Percentiles rank a stretch among this genome's conserved stretches.
Evolutionary conservation across 2,888 invertebrate species (phyloP).

Genomic region (Apotomis capreana): DNA sequence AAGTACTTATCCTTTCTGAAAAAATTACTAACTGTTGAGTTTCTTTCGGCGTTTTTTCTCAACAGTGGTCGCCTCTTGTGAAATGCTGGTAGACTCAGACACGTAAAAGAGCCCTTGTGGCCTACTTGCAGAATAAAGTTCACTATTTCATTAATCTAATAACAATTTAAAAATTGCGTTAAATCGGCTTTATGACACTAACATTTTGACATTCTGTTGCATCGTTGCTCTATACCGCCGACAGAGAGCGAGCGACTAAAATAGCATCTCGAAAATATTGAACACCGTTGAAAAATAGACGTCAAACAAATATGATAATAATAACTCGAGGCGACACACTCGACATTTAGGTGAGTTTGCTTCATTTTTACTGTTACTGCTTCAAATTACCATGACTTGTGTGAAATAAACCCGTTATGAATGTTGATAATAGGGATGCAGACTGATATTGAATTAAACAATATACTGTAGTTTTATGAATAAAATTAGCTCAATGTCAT

Average conservation of each 20-base stretch:
- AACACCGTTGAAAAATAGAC: constrained; percentile 79
- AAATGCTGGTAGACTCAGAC: too few relatives aligned
- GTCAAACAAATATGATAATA: constrained; percentile 74
- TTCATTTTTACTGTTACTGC: constrained; percentile 47
- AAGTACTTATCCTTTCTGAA: too few relatives aligned
- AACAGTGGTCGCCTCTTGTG: too few relatives aligned
- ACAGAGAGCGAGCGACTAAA: constrained; percentile 68
- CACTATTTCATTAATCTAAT: too few relatives aligned
- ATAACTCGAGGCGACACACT: constrained; percentile 72
- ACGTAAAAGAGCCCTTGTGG: too few relatives aligned
- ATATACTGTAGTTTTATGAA: too few relatives aligned
- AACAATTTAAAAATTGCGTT: too few relatives aligned
- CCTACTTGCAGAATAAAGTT: too few relatives aligned
- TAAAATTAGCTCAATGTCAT: too few relatives aligned
- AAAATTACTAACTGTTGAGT: too few relatives aligned
- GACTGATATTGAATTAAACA: too few relatives aligned
- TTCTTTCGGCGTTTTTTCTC: too few relatives aligned
- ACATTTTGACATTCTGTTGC: neutral
- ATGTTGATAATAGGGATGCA: neutral
- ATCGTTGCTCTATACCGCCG: constrained; percentile 52
- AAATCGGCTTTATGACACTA: neutral
- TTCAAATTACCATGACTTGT: constrained; percentile 11
- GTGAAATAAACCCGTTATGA: neutral
- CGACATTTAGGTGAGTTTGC: constrained; percentile 60
- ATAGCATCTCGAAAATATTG: constrained; percentile 79